Base-by-base conservation (phyloP, 2,797 vertebrate species). In the Myotis myotis region DNA sequence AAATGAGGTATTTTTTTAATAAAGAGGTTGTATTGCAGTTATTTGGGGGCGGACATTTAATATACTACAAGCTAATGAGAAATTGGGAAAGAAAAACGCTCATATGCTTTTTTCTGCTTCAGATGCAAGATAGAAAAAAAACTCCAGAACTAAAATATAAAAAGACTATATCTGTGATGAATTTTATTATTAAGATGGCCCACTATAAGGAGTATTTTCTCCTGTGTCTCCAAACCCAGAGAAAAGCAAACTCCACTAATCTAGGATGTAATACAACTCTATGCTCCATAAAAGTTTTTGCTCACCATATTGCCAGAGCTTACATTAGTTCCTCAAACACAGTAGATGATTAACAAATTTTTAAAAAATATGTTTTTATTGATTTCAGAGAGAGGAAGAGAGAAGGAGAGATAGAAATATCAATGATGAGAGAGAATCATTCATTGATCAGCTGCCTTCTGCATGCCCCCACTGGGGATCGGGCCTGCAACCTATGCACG, bases 141-240 rank as follows among this genome's bases (percentile, higher is more conserved):
- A 91, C 47, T 66, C 57, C 88, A 96, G 88, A 60, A 13, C 49
- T 66, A 66, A 82, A 1, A 8, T n/a, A 71, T 64, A 30, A 82
- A 86, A 86, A 78, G 25, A 74, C 74, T 93, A 44, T 13, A 80
- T 36, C 41, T 33, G 22, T 72, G 28, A 57, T 30, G 38, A 72
- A 13, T 88, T 95, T 89, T 62, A 75, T 30, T 87, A 91, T 87
- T 88, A 57, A 94, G n/a, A 87, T 28, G 38, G 57, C 55, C 66
- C 30, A 84, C 13, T 84, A n/a, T 72, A 79, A 84, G 55, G 66
- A 2, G 8, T 68, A 84, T 19, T 88, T 82, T 60, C 33, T 72
- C 47, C 41, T 91, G 55, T 74, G 23, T 88, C 66, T 88, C 47
- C 28, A 83, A 88, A 88, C 6, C 3, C 28, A 76, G 33, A 83